phyloP scores from a whole-genome alignment of 2,797 vertebrate genomes.

The Melanotaenia parkinsoni region DNA sequence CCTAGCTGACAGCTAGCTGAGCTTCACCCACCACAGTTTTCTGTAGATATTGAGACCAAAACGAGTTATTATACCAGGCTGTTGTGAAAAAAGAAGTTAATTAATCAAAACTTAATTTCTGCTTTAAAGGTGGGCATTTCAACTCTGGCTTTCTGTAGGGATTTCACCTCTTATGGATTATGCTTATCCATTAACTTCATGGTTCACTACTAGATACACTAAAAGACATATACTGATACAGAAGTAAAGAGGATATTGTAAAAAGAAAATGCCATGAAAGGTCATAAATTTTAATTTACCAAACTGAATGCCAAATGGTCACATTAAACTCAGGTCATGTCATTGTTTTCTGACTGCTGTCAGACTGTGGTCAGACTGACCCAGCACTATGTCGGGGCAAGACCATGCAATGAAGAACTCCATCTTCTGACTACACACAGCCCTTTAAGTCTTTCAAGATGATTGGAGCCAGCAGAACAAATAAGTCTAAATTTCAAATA shows the following conservation, averaged over 20 bases:
- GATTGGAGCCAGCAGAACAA: not conserved
- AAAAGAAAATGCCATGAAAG: not conserved
- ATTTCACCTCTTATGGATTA: not conserved
- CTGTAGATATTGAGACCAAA: not conserved
- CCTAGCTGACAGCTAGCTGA: not conserved
- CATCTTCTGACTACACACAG: not conserved
- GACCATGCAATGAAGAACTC: not conserved
- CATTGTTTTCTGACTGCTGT: not conserved
- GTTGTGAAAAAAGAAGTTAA: not conserved
- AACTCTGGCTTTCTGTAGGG: not conserved
- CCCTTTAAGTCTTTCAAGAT: not conserved
- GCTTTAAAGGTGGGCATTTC: not conserved
- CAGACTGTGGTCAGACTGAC: not conserved
- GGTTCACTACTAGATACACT: no score
- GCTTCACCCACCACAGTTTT: not conserved
- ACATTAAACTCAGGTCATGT: not conserved
- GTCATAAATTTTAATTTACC: not conserved
- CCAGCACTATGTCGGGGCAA: not conserved
- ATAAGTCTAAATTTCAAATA: not conserved
- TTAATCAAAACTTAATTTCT: not conserved
- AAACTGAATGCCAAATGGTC: not conserved
- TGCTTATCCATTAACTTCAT: no score
- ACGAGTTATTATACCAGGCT: not conserved
- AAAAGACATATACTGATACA: no score
- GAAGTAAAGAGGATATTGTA: no score